Percentiles rank a stretch among this genome's conserved stretches.
These are phyloP conservation scores for Parnassius smintheus DNA, from an alignment of 2,888 invertebrate species.

Conservation along the genomic window DNA sequence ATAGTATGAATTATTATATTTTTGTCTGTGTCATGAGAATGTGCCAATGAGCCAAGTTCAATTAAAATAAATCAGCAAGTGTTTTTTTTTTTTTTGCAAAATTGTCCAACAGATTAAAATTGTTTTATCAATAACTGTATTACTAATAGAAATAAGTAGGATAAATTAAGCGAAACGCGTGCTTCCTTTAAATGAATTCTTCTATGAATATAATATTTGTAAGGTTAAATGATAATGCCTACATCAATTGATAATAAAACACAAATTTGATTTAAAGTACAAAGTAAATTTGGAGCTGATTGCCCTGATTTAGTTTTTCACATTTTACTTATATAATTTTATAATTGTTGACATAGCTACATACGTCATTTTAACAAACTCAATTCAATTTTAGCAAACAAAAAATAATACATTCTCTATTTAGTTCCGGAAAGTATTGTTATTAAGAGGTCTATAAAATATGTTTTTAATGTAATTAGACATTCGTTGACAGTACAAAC, in stretches of 20 bases:
- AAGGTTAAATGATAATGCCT: conserved; percentile 20
- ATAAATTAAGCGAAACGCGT: conserved; percentile 64
- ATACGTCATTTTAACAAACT: too few species aligned
- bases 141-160: conserved; percentile 38
- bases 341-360: not conserved
- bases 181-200: conserved; percentile 68
- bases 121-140: conserved; percentile 12
- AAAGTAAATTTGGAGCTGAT: conserved; percentile 35
- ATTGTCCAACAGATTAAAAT: conserved; percentile 1
- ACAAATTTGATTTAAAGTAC: conserved; percentile 43
- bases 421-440: too few species aligned
- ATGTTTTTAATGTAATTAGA: too few species aligned
- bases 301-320: conserved; percentile 7
- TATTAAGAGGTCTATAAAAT: too few species aligned
- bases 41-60: conserved; percentile 70
- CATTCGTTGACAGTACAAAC: conserved; percentile 15
- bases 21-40: conserved; percentile 69
- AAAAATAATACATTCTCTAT: too few species aligned
- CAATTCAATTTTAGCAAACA: too few species aligned
- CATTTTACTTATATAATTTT: not conserved
- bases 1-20: conserved; percentile 40
- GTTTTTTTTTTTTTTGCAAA: conserved; percentile 29
- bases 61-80: conserved; percentile 33
- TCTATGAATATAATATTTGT: conserved; percentile 33
- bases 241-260: conserved; percentile 12